phyloP scores from a whole-genome alignment of 2,888 invertebrate genomes.

The Gymnoscelis rufifasciata region DNA sequence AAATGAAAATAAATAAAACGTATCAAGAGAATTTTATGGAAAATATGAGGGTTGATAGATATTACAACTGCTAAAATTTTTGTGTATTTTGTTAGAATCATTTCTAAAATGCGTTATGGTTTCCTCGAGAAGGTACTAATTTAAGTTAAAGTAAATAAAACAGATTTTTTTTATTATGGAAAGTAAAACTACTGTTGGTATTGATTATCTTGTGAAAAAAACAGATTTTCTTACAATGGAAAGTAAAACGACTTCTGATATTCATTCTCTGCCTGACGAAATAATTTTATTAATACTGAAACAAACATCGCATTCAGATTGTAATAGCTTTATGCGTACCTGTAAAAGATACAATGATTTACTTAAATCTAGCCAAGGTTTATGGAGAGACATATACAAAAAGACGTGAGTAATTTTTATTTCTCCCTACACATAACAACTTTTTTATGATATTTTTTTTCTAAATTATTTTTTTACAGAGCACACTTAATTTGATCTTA shows the following conservation, averaged over 20 bases:
- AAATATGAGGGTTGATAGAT: no score
- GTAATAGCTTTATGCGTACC: conserved; percentile 71
- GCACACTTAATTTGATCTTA: no score
- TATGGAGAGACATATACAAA: conserved; percentile 50
- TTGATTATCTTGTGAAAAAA: background rate
- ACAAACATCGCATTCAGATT: conserved; percentile 49
- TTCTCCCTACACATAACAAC: no score
- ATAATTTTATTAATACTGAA: conserved; percentile 43
- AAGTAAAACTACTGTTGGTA: background rate
- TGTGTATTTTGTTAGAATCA: no score
- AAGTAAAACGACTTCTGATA: conserved; percentile 9
- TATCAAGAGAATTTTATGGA: no score
- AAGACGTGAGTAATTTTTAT: conserved; percentile 47
- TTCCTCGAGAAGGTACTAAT: no score
- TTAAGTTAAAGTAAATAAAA: background rate
- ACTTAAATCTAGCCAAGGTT: conserved; percentile 51
- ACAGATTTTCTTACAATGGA: conserved; percentile 21
- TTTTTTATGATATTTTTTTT: no score
- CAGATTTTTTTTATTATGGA: background rate
- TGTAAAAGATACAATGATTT: conserved; percentile 72
- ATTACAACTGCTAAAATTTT: no score
- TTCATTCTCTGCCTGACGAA: conserved; percentile 47
- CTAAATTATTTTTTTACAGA: no score
- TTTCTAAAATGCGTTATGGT: no score
- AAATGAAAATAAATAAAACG: no score